Evolutionary conservation across 2,888 invertebrate genomes (phyloP).

Genomic region (Seladonia tumulorum): DNA sequence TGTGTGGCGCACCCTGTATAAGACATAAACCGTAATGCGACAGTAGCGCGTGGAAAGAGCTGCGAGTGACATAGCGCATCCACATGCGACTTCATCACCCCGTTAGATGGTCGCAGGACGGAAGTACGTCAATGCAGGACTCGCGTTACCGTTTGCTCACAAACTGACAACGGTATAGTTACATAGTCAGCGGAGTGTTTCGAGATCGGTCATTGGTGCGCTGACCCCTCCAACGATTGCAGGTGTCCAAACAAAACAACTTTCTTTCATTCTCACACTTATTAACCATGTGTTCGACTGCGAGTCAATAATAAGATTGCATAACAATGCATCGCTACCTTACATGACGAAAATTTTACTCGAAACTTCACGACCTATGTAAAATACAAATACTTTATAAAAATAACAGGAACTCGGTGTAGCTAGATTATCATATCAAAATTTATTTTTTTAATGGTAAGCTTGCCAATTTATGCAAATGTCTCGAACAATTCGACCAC

Average conservation of each 20-base stretch:
- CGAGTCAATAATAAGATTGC: not conserved
- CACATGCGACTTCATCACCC: conserved; percentile 43
- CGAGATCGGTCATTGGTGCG: conserved; percentile 48
- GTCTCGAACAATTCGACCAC: not conserved
- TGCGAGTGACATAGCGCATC: conserved; percentile 54
- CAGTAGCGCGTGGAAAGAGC: not conserved
- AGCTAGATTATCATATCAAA: not conserved
- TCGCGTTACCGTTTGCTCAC: conserved; percentile 58
- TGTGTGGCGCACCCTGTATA: not conserved
- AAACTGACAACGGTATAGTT: conserved; percentile 62
- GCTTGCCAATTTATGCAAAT: not conserved
- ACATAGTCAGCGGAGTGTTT: conserved; percentile 44
- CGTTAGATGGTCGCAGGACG: conserved; percentile 64
- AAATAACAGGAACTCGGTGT: not conserved
- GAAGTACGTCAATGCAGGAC: conserved; percentile 61
- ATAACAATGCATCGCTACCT: not conserved
- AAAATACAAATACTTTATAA: not conserved
- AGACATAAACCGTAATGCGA: not conserved
- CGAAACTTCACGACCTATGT: not conserved
- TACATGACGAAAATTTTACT: not conserved
- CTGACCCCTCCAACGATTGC: conserved; percentile 47
- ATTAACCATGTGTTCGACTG: not conserved
- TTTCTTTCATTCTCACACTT: not conserved
- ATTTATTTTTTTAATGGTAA: not conserved
- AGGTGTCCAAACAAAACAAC: not conserved